A percentile compares a stretch with the other conserved stretches of the same genome.
These are phyloP conservation scores for Borostomias antarcticus DNA, from an alignment of 2,797 vertebrate species.

Conservation along the genomic window DNA sequence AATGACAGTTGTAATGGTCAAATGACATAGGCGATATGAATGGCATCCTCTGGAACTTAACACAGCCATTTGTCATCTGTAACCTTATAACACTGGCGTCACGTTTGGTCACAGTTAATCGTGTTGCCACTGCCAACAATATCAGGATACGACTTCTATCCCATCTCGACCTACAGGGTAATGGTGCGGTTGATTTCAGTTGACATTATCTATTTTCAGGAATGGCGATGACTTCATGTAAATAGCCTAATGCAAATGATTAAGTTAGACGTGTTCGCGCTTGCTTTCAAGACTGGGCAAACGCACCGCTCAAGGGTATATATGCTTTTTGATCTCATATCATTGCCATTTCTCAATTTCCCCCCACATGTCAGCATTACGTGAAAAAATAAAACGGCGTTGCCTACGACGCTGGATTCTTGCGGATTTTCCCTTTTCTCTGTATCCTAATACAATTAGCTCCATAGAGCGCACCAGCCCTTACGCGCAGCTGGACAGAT, in stretches of 20 bases:
- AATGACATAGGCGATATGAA: background rate
- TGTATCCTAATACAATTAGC: slow-evolving; percentile 63
- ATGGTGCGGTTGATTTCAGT: slow-evolving; percentile 39
- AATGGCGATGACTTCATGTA: slow-evolving; percentile 59
- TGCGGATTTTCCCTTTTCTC: slow-evolving; percentile 60
- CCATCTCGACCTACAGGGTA: slow-evolving; percentile 7
- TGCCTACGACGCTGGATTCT: slow-evolving; percentile 49
- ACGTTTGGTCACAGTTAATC: slow-evolving; percentile 70
- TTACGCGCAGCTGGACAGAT: slow-evolving; percentile 67
- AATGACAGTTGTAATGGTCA: background rate
- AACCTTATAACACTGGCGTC: slow-evolving; percentile 53
- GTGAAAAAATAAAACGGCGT: slow-evolving; percentile 56
- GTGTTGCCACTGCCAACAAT: slow-evolving; percentile 57
- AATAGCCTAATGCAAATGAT: slow-evolving; percentile 59
- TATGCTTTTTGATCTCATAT: slow-evolving; percentile 76
- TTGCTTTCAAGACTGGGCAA: slow-evolving; percentile 14
- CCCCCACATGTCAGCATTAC: slow-evolving; percentile 70
- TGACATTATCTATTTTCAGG: slow-evolving; percentile 57
- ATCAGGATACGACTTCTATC: slow-evolving; percentile 44
- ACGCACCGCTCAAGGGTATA: background rate
- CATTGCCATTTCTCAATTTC: slow-evolving; percentile 90
- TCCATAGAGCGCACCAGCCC: slow-evolving; percentile 59
- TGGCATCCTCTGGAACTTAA: background rate
- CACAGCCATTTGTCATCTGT: background rate
- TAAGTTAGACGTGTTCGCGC: slow-evolving; percentile 57